Conservation (phyloP, 2,113 vertebrate genomes). For the Rhabdomys dilectus region DNA sequence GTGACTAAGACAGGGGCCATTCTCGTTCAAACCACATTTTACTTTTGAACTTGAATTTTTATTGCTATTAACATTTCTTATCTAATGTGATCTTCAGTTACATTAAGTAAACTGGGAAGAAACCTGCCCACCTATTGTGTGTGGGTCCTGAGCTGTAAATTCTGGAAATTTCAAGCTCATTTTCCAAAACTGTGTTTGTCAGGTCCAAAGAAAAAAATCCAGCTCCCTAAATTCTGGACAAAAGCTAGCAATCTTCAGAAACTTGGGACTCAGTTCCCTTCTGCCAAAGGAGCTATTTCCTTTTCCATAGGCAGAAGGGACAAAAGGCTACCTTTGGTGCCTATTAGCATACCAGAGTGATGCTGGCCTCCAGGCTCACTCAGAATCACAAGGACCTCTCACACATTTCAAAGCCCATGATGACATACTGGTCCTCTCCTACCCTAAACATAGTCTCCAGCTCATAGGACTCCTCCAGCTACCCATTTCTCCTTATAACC, state of each 20-base stretch:
- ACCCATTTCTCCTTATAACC: not conserved
- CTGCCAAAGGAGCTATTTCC: not conserved
- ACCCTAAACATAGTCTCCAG: not conserved
- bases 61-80: not conserved
- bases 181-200: not conserved
- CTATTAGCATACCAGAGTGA: not conserved
- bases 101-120: not conserved
- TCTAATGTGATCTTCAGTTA: not conserved
- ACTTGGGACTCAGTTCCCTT: not conserved
- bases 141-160: not conserved
- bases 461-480: not conserved
- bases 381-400: not conserved
- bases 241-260: not conserved
- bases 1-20: no score
- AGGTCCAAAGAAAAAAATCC: not conserved
- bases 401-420: not conserved
- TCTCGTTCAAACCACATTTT: not conserved
- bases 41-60: not conserved
- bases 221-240: not conserved
- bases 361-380: no score
- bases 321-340: not conserved
- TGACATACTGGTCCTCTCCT: not conserved
- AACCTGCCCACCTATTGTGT: not conserved
- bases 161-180: not conserved
- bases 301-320: not conserved